These are phyloP conservation scores for Noctua janthina DNA, from an alignment of 2,888 invertebrate species.

Conservation along the genomic window DNA sequence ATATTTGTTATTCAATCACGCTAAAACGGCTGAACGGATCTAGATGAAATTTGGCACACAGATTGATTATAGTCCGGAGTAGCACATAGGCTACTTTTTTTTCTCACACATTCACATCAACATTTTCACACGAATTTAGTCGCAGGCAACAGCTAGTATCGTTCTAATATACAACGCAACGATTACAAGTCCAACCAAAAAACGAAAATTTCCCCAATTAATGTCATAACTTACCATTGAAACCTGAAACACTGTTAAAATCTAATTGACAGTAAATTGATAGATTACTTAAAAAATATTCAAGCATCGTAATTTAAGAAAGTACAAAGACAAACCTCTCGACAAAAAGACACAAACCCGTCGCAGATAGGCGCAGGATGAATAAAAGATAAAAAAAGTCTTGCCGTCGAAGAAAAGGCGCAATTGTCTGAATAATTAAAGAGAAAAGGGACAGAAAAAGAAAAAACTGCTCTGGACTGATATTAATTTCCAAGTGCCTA, in stretches of 20 bases:
- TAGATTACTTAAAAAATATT: background rate
- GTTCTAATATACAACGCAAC: background rate
- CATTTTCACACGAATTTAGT: too few relatives aligned
- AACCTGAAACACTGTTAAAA: background rate
- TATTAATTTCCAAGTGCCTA: slow-evolving; percentile 53
- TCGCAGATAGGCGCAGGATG: slow-evolving; percentile 49
- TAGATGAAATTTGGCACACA: too few relatives aligned
- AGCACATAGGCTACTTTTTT: too few relatives aligned
- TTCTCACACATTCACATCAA: too few relatives aligned
- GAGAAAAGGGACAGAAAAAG: slow-evolving; percentile 37
- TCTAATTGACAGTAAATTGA: background rate
- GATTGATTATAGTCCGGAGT: too few relatives aligned
- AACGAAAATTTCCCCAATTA: background rate
- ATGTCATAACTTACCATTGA: background rate
- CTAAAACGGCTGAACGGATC: too few relatives aligned
- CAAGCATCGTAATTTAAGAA: slow-evolving; percentile 2
- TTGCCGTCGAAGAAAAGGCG: slow-evolving; percentile 39
- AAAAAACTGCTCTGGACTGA: slow-evolving; percentile 38
- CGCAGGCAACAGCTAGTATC: background rate
- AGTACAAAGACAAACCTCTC: slow-evolving; percentile 32
- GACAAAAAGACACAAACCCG: slow-evolving; percentile 44
- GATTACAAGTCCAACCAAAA: background rate
- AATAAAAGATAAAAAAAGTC: slow-evolving; percentile 65
- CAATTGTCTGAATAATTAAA: slow-evolving; percentile 64
- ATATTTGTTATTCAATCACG: too few relatives aligned